phyloP scores from a whole-genome alignment of 2,888 invertebrate genomes.

The Chrysopilus asiliformis region DNA sequence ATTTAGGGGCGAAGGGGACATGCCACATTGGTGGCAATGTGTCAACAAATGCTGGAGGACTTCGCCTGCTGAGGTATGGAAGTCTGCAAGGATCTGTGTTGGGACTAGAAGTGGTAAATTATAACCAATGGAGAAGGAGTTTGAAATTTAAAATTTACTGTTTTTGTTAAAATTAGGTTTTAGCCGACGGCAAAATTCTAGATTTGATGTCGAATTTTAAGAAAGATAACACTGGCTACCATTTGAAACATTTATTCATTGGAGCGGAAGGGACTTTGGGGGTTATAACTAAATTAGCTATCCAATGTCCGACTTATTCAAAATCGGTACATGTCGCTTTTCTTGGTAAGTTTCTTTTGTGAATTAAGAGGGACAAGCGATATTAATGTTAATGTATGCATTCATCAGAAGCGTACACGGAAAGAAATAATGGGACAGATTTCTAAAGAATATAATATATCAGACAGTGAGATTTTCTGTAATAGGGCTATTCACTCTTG shows the following conservation, averaged over 20 bases:
- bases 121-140: slow-evolving; percentile 6
- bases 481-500: too few relatives aligned
- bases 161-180: too few relatives aligned
- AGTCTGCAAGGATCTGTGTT: slow-evolving; percentile 83
- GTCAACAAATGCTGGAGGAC: slow-evolving; percentile 92
- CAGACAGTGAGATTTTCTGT: too few relatives aligned
- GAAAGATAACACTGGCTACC: slow-evolving; percentile 97
- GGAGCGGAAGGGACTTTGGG: slow-evolving; percentile 97
- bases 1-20: slow-evolving; percentile 91
- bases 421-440: too few relatives aligned
- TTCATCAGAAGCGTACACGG: too few relatives aligned
- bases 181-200: slow-evolving; percentile 70
- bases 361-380: too few relatives aligned
- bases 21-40: slow-evolving; percentile 94
- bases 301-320: slow-evolving; percentile 79
- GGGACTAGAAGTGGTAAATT: slow-evolving; percentile 82
- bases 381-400: too few relatives aligned
- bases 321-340: slow-evolving; percentile 75
- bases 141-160: slow-evolving; percentile 3
- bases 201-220: slow-evolving; percentile 75
- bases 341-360: too few relatives aligned
- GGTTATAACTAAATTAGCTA: slow-evolving; percentile 79
- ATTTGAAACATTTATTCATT: slow-evolving; percentile 90
- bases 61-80: slow-evolving; percentile 88
- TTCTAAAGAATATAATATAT: too few relatives aligned